A percentile compares a stretch with the other conserved stretches of the same genome.
phyloP scores from a whole-genome alignment of 35 echinoderm and acorn worm genomes.

The Hemicentrotus pulcherrimus region DNA sequence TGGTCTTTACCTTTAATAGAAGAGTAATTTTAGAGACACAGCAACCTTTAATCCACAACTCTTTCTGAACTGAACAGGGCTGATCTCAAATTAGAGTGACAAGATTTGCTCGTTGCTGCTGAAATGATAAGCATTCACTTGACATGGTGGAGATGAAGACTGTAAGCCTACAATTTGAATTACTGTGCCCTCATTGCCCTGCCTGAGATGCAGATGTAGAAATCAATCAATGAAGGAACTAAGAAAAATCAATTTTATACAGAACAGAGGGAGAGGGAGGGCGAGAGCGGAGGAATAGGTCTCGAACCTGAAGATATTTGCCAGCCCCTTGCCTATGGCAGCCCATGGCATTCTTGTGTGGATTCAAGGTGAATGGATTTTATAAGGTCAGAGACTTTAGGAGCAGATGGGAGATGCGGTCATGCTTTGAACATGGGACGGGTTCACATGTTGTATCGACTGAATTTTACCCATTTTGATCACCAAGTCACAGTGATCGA shows the following conservation, averaged over 20 bases:
- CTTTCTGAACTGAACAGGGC: too few species aligned
- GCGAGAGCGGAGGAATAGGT: not conserved
- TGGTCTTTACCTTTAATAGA: too few species aligned
- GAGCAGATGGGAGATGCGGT: not conserved
- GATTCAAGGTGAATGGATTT: constrained; percentile 27
- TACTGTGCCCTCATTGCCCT: not conserved
- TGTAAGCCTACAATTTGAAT: not conserved
- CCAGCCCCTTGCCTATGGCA: not conserved
- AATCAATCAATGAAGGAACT: not conserved
- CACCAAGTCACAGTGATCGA: not conserved
- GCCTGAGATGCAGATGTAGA: not conserved
- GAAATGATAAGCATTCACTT: not conserved
- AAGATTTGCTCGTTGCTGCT: too few species aligned
- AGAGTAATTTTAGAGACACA: too few species aligned
- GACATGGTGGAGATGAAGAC: not conserved
- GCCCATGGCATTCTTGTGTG: not conserved
- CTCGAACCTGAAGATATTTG: not conserved
- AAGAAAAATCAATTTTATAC: constrained; percentile 21
- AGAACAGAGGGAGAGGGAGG: not conserved
- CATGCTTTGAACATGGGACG: not conserved
- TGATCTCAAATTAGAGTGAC: too few species aligned
- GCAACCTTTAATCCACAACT: too few species aligned
- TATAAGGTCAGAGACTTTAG: constrained; percentile 38
- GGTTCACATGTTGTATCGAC: not conserved
- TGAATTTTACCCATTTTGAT: not conserved